Base-by-base conservation (phyloP, 2,113 vertebrate species). In the Syngnathus floridae region DNA sequence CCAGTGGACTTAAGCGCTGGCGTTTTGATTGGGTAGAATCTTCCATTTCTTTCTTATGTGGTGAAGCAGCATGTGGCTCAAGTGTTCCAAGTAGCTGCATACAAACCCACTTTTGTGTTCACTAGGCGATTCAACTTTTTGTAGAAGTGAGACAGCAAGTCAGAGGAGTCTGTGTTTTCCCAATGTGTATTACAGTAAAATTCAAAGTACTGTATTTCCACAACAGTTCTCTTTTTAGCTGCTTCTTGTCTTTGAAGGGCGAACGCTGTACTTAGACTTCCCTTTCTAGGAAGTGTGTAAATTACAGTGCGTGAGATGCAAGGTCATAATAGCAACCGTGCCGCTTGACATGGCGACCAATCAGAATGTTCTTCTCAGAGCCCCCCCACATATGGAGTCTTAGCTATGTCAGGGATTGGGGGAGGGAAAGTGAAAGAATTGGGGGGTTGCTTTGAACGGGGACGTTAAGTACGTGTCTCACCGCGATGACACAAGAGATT, bases 401-500 rank as follows among this genome's bases (percentile, higher is more conserved):
- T 21, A 57, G 41, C 22, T 67, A 67, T 68, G 5, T 37, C 54
- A 3, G 64, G 52, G 22, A 9, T 55, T 45, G 5, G 26, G 54
- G 26, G 26, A 8, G 26, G 54, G 52, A 31, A 31, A 16, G 51
- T 58, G 4, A 37, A 10, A 38, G 36, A 19, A 2, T 14, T n/a
- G 46, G 17, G 4, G n/a, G 40, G 38, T 17, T 17, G 5, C 1
- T 22, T 16, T 16, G 57, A 12, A n/a, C 12, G 11, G 68, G 56
- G 71, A 77, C 63, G 60, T 60, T 65, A 66, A 66, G 65, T 57
- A 63, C 64, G 71, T 75, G 73, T 63, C 78, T 79, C 76, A 78
- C 10, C 7, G 12, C 67, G 77, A 87, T 88, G 84, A 89, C 77
- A 80, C 76, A 81, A 80, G 36, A 57, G 69, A 73, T 73, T 87